These are phyloP conservation scores for Hylia prasina DNA, from an alignment of 2,113 vertebrate species.

Conservation along the genomic window DNA sequence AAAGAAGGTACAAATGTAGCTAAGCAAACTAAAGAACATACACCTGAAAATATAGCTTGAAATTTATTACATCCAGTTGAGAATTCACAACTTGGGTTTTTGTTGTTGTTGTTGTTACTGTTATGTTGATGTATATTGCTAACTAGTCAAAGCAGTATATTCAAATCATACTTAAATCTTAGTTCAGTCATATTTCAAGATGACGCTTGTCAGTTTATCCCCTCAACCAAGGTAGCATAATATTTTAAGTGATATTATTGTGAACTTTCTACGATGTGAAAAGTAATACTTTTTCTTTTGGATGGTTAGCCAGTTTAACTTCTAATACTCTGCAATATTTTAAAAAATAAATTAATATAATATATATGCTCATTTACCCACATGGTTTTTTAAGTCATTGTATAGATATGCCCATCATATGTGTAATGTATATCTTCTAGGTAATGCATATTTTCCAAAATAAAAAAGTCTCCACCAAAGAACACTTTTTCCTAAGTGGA, in stretches of 20 bases:
- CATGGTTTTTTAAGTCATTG: neutral
- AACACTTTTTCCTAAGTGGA: neutral
- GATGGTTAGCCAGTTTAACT: neutral
- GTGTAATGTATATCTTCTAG: neutral
- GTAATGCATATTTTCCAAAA: neutral
- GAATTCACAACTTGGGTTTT: neutral
- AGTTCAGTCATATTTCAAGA: neutral
- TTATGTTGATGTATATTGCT: neutral
- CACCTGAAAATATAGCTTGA: neutral
- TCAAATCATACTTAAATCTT: neutral
- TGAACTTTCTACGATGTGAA: neutral
- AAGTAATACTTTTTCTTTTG: neutral
- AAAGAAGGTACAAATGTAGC: neutral
- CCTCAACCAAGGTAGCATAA: neutral
- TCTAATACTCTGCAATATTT: neutral
- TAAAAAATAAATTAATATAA: neutral
- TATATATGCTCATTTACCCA: rapidly evolving
- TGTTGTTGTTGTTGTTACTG: neutral
- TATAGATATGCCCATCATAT: neutral
- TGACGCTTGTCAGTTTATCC: neutral
- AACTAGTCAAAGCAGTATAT: neutral
- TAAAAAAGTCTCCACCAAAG: neutral
- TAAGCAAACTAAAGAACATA: neutral
- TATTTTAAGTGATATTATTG: neutral
- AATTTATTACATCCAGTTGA: neutral